Evolutionary conservation across 1,140 invertebrate genomes (phyloP), one percentile per base, ranked within the genome.

Genomic region (Tetramorium alpestre): DNA sequence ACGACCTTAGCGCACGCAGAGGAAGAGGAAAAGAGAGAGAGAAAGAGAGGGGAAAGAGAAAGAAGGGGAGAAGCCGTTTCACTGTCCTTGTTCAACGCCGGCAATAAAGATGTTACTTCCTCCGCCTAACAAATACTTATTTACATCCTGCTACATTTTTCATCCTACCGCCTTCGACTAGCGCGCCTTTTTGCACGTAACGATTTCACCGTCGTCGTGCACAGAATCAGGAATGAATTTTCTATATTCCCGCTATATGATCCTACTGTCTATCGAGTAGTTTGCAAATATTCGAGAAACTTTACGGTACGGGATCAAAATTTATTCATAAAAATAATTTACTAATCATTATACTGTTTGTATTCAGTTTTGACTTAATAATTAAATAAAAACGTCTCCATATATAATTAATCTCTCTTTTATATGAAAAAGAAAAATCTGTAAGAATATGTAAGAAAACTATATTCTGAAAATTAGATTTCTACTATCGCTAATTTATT

Each of bases 131-230:
- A 86, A 82, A 82, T 87, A 77, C 87, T 81, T 87, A 86, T 88
- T 89, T 86, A 80, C 82, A 89, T 88, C 33, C 78, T 56, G 87
- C 47, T 86, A 89, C 76, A 82, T 81, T 81, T 87, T 87, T 87
- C 77, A 81, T 87, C 51, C 69, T 62, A 65, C 38, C 65, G 38
- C 82, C 65, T 60, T 80, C 67, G 85, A 56, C 28, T 25, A 44
- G 38, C 73, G 33, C 25, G 54, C 25, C 69, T 75, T 75, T 84
- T 60, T 75, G 44, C 54, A 75, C 41, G 54, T 72, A 60, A 82
- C 67, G 47, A 60, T 73, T 58, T 47, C 60, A 51, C 47, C 47
- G 28, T 47, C 18, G 13, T 41, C 67, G 80, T 75, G 54, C 80
- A 7, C 28, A 7, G 47, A 60, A 84, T 81, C 49, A 47, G 44